Evolutionary conservation across 2,888 invertebrate species (phyloP).

Genomic region (Cinara cedri): DNA sequence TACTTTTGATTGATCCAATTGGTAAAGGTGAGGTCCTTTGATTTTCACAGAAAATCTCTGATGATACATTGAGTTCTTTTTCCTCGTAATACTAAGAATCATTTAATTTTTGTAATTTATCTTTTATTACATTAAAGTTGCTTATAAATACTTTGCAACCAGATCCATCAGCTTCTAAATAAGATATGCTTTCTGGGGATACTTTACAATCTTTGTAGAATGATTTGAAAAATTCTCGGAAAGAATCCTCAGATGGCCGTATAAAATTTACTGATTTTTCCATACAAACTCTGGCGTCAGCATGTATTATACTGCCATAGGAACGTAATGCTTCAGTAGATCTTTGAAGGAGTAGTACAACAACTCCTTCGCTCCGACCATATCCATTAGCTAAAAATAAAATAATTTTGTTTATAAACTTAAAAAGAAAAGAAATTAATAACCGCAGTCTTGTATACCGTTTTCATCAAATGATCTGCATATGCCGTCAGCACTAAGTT

Average conservation of each 20-base stretch:
- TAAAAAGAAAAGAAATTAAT: not conserved
- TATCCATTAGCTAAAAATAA: slow-evolving; percentile 64
- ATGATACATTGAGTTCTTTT: slow-evolving; percentile 90
- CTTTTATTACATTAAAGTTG: not conserved
- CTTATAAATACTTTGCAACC: slow-evolving; percentile 65
- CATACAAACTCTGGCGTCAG: slow-evolving; percentile 69
- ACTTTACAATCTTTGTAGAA: slow-evolving; percentile 66
- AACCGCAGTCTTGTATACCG: slow-evolving; percentile 63
- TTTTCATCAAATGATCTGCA: slow-evolving; percentile 72
- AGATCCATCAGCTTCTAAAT: slow-evolving; percentile 70
- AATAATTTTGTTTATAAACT: not conserved
- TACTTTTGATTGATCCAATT: slow-evolving; percentile 95
- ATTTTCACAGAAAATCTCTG: slow-evolving; percentile 85
- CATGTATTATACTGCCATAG: slow-evolving; percentile 67
- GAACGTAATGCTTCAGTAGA: slow-evolving; percentile 63
- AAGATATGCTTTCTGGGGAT: slow-evolving; percentile 65
- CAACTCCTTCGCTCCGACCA: slow-evolving; percentile 65
- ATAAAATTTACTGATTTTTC: slow-evolving; percentile 63
- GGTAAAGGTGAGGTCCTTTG: slow-evolving; percentile 72
- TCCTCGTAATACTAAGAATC: slow-evolving; percentile 56
- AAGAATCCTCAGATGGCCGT: slow-evolving; percentile 61
- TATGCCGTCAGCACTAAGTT: slow-evolving; percentile 69
- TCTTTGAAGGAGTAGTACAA: slow-evolving; percentile 64
- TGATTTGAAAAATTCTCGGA: slow-evolving; percentile 61
- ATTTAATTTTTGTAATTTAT: not conserved